These are phyloP conservation scores for Zaprionus kolodkinae DNA, from an alignment of 1,140 invertebrate genomes.

Conservation along the genomic window DNA sequence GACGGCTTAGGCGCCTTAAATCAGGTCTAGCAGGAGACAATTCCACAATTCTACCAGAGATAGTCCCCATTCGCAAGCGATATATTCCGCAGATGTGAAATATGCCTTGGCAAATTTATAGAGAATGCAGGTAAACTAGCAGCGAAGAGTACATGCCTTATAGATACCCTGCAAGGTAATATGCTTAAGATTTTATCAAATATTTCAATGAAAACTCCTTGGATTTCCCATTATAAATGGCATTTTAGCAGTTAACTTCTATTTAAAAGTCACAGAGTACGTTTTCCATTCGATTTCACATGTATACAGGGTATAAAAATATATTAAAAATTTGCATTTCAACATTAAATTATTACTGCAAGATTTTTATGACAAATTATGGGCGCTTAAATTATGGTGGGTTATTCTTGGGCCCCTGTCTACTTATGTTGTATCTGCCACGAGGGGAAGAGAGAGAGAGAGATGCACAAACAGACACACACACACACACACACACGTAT, in stretches of 20 bases:
- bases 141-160: not conserved
- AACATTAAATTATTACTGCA: conserved; percentile 80
- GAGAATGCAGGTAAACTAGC: conserved; percentile 27
- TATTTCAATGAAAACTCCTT: not conserved
- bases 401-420: conserved; percentile 36
- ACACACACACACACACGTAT: conserved; percentile 18
- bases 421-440: conserved; percentile 62
- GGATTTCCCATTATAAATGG: not conserved
- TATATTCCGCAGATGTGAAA: conserved; percentile 40
- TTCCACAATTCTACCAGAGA: conserved; percentile 4
- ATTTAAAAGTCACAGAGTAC: conserved; percentile 9
- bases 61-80: conserved; percentile 8
- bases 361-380: conserved; percentile 84
- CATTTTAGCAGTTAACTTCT: not conserved
- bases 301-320: conserved; percentile 56
- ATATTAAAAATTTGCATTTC: conserved; percentile 82
- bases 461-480: conserved; percentile 51
- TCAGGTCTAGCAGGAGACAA: conserved; percentile 32
- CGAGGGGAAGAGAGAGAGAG: not conserved
- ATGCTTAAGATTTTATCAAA: not conserved
- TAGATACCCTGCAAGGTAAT: conserved; percentile 9
- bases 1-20: conserved; percentile 24
- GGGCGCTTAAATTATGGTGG: conserved; percentile 79
- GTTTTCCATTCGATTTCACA: conserved; percentile 46
- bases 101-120: conserved; percentile 64